Evolutionary conservation across 2,797 vertebrate genomes (phyloP), one percentile per base, ranked within the genome.

Genomic region (Eulemur coronatus): DNA sequence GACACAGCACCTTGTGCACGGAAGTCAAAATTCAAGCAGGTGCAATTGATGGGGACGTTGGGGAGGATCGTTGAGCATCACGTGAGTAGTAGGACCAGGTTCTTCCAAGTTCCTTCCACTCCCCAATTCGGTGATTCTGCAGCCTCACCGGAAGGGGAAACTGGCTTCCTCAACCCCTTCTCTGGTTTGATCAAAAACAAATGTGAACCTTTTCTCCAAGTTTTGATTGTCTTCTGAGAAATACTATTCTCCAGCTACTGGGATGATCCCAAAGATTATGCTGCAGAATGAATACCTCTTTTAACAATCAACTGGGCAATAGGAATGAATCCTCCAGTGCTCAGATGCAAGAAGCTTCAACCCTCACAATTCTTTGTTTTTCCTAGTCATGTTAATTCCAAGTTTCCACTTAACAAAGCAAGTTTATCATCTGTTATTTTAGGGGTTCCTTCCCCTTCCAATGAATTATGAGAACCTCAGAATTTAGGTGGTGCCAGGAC

Each of bases 151-250:
- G 43, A 61, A 85, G 61, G 61, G 50, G 3, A 22, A 82, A 9
- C 0, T 70, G 35, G 17, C 63, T 43, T 81, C 65, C 22, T 90
- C 20, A 86, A 7, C 26, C 28, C 24, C 59, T 88, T 70, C 24
- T 95, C 46, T 95, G 28, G 35, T 87, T 95, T 55, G 33, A 48
- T 61, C 7, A 69, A 61, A 91, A 84, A 7, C 43, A 91, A 88
- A 55, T 75, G 43, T 33, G 43, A 93, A 17, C 28, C 13, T 93
- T 78, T 96, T 63, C 48, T 93, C 38, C 33, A 79, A 76, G 50
- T 6, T 59, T 94, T 91, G 55, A 85, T 73, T 91, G 43, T 78
- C 78, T 82, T 96, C 33, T 67, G 43, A 76, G 81, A 78, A 79
- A 73, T 46, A 72, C 2, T 78, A 22, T 17, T 57, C 43, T 33